A percentile compares a stretch with the other conserved stretches of the same genome.
These are phyloP conservation scores for Microplitis demolitor DNA, from an alignment of 1,140 invertebrate genomes.

Conservation along the genomic window DNA sequence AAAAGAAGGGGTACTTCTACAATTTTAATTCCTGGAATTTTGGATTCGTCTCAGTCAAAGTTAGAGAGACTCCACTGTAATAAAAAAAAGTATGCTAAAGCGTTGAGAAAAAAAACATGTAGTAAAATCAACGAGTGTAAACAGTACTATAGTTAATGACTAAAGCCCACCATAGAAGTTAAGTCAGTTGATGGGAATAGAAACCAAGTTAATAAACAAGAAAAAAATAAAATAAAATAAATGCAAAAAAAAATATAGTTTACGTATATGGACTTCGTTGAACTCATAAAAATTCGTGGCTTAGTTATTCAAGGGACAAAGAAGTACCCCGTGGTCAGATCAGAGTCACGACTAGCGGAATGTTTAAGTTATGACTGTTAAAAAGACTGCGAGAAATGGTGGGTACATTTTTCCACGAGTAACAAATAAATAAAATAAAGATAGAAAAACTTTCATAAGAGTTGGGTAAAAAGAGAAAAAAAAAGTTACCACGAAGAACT, in stretches of 20 bases:
- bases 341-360: constrained; percentile 7
- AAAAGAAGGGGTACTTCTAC: too few species aligned
- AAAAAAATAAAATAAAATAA: too few species aligned
- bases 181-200: background rate
- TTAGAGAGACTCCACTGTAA: too few species aligned
- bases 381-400: background rate
- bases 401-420: background rate
- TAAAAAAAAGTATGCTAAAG: background rate
- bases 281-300: constrained; percentile 6
- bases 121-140: too few species aligned
- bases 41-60: too few species aligned
- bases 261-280: background rate
- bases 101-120: background rate
- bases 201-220: background rate
- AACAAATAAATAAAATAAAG: too few species aligned
- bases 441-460: background rate
- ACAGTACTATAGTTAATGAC: too few species aligned
- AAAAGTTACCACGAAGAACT: background rate
- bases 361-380: constrained; percentile 8
- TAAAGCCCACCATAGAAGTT: too few species aligned
- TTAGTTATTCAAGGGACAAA: constrained; percentile 5
- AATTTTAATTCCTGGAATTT: too few species aligned
- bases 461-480: background rate
- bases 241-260: background rate
- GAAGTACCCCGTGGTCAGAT: constrained; percentile 7